These are phyloP conservation scores for Alauda arvensis DNA, from an alignment of 2,797 vertebrate genomes.

Conservation along the genomic window DNA sequence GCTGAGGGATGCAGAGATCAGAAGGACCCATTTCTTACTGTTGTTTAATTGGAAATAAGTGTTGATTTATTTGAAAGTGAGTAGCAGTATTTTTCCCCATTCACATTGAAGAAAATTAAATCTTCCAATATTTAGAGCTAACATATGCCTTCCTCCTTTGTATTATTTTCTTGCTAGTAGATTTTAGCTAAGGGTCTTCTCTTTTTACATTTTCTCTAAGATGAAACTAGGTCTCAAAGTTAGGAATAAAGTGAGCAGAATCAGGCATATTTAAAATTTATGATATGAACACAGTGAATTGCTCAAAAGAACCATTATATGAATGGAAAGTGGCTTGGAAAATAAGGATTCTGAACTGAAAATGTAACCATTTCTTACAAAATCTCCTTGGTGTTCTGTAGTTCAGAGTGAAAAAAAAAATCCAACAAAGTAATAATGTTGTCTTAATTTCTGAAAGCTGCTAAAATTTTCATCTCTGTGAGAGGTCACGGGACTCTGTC, in stretches of 20 bases:
- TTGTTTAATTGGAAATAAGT: not conserved
- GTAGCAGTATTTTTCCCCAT: not conserved
- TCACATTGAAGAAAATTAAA: not conserved
- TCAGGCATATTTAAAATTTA: not conserved
- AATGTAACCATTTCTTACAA: not conserved
- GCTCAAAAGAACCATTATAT: not conserved
- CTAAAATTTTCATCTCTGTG: not conserved
- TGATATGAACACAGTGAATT: not conserved
- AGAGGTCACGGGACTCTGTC: not conserved
- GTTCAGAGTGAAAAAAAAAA: not conserved
- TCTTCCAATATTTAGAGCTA: not conserved
- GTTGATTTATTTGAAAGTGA: not conserved
- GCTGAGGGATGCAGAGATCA: not conserved
- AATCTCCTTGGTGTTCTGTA: not conserved
- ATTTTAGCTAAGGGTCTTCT: not conserved
- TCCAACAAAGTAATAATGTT: fast-evolving
- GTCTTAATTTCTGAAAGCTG: not conserved
- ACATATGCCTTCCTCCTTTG: not conserved
- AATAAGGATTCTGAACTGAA: not conserved
- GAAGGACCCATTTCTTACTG: not conserved
- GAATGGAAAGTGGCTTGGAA: not conserved
- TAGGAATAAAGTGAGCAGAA: not conserved
- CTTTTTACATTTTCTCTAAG: not conserved
- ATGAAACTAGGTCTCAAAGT: not conserved
- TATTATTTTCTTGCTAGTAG: not conserved